Evolutionary conservation across 23 tunicate genomes (phyloP).

Genomic region (Trididemnum miniatum): DNA sequence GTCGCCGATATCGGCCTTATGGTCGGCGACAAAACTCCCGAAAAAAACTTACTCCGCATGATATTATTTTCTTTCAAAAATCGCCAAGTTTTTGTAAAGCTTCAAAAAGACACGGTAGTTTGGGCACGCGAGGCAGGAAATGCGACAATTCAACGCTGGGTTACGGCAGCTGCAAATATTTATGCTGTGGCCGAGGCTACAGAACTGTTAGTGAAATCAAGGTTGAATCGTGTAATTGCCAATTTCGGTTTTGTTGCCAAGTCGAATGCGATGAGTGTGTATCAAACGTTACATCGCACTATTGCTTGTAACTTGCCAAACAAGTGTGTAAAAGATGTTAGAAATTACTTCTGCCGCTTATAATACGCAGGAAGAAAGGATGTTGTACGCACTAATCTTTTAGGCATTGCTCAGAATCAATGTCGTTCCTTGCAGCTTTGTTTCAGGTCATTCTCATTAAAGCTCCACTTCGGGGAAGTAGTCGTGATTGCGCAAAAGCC

Average conservation of each 20-base stretch:
- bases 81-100: conserved; percentile 59
- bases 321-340: too few relatives aligned
- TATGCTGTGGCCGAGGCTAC: conserved; percentile 74
- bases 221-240: conserved; percentile 51
- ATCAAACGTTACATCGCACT: conserved; percentile 12
- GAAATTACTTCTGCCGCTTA: too few relatives aligned
- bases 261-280: conserved; percentile 50
- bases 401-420: too few relatives aligned
- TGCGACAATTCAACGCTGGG: conserved; percentile 45
- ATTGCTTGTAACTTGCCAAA: conserved; percentile 43
- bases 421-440: too few relatives aligned
- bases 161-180: conserved; percentile 51
- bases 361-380: too few relatives aligned
- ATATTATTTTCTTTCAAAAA: conserved; percentile 41
- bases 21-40: background rate
- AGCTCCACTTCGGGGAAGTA: too few relatives aligned
- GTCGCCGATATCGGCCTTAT: background rate
- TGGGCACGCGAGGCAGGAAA: conserved; percentile 62
- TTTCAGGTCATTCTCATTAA: too few relatives aligned
- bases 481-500: too few relatives aligned
- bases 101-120: conserved; percentile 35
- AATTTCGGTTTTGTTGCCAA: conserved; percentile 34
- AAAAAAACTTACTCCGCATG: background rate
- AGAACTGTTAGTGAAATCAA: background rate
- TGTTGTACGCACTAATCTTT: too few relatives aligned